A percentile compares a stretch with the other conserved stretches of the same genome.
These are phyloP conservation scores for Nemotelus pantherinus DNA, from an alignment of 2,888 invertebrate genomes.

Conservation along the genomic window DNA sequence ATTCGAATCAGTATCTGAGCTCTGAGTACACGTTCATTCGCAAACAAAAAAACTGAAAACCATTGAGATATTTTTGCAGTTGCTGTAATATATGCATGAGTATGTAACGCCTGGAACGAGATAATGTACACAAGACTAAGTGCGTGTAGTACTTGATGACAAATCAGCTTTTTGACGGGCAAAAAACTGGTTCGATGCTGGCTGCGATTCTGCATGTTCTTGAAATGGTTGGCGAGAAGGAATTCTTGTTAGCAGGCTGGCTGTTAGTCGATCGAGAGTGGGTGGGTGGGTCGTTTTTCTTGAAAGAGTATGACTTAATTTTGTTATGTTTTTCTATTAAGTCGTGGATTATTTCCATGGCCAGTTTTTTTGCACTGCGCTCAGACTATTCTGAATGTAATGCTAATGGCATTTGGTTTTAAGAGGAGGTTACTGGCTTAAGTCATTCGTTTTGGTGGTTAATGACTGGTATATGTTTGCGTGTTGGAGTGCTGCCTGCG, in stretches of 20 bases:
- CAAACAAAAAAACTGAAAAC: neutral
- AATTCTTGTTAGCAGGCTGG: neutral
- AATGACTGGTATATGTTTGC: too few species aligned
- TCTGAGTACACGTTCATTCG: neutral
- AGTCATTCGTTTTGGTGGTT: neutral
- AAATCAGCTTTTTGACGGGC: constrained; percentile 20
- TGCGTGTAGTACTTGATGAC: constrained; percentile 39
- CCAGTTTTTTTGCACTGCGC: neutral
- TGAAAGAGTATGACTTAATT: neutral
- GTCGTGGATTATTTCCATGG: neutral
- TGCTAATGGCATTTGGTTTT: neutral
- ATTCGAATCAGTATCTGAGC: neutral
- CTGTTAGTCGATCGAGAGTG: neutral
- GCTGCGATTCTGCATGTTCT: constrained; percentile 9
- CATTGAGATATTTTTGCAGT: constrained; percentile 1
- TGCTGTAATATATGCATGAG: neutral
- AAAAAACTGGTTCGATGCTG: constrained; percentile 32
- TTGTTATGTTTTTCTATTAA: neutral
- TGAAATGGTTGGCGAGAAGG: neutral
- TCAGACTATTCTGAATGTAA: neutral
- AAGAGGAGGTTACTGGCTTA: neutral
- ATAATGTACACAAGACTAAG: constrained; percentile 34
- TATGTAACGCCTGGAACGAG: neutral
- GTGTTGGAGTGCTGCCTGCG: too few species aligned
- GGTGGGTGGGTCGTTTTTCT: neutral